These are phyloP conservation scores for Anas capensis DNA, from an alignment of 2,797 vertebrate genomes.

Conservation along the genomic window DNA sequence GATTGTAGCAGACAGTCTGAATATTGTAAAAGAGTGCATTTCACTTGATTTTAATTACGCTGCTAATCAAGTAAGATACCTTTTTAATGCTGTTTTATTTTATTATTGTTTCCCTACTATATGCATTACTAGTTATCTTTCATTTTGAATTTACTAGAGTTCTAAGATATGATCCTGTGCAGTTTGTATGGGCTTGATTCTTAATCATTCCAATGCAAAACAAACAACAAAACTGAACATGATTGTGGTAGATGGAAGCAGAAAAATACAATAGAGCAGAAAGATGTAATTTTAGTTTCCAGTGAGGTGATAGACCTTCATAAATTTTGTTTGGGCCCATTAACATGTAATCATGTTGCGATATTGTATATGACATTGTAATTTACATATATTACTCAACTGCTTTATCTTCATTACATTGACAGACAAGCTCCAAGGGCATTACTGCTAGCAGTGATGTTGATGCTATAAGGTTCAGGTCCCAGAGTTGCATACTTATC, in stretches of 20 bases:
- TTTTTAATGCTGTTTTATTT: neutral
- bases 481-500: neutral
- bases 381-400: neutral
- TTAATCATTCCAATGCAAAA: neutral
- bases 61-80: neutral
- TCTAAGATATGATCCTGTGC: neutral
- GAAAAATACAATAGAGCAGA: neutral
- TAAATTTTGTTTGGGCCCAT: neutral
- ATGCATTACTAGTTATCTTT: neutral
- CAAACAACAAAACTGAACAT: neutral
- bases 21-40: neutral
- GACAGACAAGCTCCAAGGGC: neutral
- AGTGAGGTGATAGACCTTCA: neutral
- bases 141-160: neutral
- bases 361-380: neutral
- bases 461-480: neutral
- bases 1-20: neutral
- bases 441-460: neutral
- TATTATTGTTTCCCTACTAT: neutral
- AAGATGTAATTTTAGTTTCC: neutral
- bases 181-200: neutral
- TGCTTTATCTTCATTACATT: neutral
- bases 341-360: neutral
- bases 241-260: neutral
- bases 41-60: constrained; percentile 6